Base-by-base conservation (phyloP, 1,140 invertebrate species). In the Philaenus spumarius region DNA sequence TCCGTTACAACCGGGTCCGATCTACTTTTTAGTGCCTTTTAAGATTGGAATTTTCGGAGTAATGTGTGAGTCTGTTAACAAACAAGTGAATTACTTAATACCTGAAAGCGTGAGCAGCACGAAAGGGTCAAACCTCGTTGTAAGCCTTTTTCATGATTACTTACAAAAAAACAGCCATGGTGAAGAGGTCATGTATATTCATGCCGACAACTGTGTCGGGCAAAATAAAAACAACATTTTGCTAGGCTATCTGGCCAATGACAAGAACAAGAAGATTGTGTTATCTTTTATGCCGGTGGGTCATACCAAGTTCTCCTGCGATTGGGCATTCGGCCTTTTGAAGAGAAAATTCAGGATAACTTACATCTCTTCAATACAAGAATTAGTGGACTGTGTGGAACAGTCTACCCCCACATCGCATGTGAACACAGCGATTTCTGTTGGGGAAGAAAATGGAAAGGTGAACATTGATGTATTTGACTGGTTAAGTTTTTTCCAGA, bases 211-310 rank as follows among this genome's bases (percentile, higher is more conserved):
- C n/a, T n/a, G n/a, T n/a, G n/a, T 26, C 11, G 60, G 26, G 22
- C 60, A 62, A 17, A 62, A 62, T 34, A 62, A 56, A 47, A 62
- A 62, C 12, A 48, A 48, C 46, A 48, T 48, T 19, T 7, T 48
- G 17, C 17, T 48, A 2, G 23, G 46, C 17, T 48, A 48, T 14
- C 23, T 48, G 19, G 46, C 46, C 5, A 17, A 20, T 19, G 22
- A 48, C 23, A 23, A 6, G 12, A 48, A 48, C 17, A 22, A 30
- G 9, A 24, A 50, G 26, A 24, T 50, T 57, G 15, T 3, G 46
- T 48, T 22, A 23, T 57, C 11, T 42, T 42, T 12, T 19, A 24
- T 24, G 55, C 40, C 11, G 23, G n/a, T n/a, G n/a, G n/a, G n/a
- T n/a, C n/a, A n/a, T n/a, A n/a, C n/a, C n/a, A n/a, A n/a, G n/a